Evolutionary conservation across 2,113 vertebrate genomes (phyloP).

Genomic region (Anolis sagrei): DNA sequence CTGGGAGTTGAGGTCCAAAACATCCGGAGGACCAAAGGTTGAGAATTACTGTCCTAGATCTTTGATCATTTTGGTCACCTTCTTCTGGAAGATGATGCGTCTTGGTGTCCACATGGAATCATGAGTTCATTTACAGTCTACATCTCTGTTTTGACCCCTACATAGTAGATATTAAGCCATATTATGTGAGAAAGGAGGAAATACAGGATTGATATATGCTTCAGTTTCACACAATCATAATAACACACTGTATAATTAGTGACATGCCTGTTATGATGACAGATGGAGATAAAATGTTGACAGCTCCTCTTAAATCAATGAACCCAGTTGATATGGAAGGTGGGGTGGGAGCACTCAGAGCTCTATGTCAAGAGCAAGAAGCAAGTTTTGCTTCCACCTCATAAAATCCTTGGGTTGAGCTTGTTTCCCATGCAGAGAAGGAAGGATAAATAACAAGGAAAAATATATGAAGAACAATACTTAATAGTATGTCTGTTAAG

Average conservation of each 20-base stretch:
- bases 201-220: not conserved
- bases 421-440: not conserved
- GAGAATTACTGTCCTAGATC: too few relatives aligned
- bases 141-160: not conserved
- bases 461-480: conserved; percentile 9
- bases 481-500: not conserved
- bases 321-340: not conserved
- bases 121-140: not conserved
- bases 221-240: not conserved
- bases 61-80: too few relatives aligned
- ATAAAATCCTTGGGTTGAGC: not conserved
- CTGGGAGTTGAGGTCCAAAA: too few relatives aligned
- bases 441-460: conserved; percentile 23
- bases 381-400: not conserved
- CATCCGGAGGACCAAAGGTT: too few relatives aligned
- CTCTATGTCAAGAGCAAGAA: not conserved
- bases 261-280: not conserved
- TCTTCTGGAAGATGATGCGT: too few relatives aligned
- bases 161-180: not conserved
- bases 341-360: too few relatives aligned
- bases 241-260: not conserved
- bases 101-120: too few relatives aligned
- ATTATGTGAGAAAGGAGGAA: not conserved
- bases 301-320: not conserved
- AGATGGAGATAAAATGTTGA: not conserved